These are phyloP conservation scores for Condylura cristata DNA, from an alignment of 2,113 vertebrate species.

Conservation along the genomic window DNA sequence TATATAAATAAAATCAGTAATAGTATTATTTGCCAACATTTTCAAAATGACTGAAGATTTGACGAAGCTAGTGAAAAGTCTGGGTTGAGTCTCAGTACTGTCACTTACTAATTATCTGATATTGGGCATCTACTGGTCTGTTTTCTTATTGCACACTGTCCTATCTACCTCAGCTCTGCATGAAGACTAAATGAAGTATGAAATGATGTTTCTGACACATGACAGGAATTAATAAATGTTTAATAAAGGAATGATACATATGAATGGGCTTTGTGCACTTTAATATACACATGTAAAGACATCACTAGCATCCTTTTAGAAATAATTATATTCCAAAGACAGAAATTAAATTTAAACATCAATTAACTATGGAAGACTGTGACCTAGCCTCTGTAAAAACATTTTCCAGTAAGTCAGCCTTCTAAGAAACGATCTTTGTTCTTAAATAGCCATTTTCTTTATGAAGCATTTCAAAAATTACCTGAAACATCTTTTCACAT, in stretches of 20 bases:
- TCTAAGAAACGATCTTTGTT: neutral
- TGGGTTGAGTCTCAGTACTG: neutral
- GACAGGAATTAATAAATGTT: neutral
- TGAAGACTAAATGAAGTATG: neutral
- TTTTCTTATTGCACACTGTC: neutral
- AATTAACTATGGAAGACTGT: neutral
- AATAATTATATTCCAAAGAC: neutral
- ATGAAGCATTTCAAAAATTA: neutral
- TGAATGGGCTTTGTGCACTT: neutral
- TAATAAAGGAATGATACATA: conserved; percentile 36
- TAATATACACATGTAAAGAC: neutral
- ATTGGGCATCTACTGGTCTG: neutral
- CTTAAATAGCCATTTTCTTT: neutral
- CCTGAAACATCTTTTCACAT: neutral
- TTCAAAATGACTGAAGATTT: neutral
- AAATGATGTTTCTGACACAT: conserved; percentile 49
- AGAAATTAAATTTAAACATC: neutral
- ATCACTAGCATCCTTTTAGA: neutral
- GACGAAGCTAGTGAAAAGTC: neutral
- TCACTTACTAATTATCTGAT: neutral
- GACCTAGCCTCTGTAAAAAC: neutral
- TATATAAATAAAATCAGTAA: conserved; percentile 22
- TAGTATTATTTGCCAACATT: neutral
- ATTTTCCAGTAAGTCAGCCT: neutral
- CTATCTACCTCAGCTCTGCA: neutral